phyloP scores from a whole-genome alignment of 2,113 vertebrate species.

The Bos javanicus region DNA sequence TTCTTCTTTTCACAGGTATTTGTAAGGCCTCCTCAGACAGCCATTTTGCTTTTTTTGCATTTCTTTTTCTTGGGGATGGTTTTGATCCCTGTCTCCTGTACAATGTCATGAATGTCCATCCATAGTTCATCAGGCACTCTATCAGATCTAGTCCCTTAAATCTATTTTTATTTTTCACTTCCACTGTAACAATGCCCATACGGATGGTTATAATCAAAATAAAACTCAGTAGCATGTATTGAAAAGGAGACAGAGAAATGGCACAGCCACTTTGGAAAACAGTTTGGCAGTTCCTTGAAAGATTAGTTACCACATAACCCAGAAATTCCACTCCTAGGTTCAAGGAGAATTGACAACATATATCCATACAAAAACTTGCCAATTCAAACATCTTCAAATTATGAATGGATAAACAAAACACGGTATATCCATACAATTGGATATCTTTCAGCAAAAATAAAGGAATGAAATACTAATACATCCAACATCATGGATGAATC shows the following conservation, averaged over 20 bases:
- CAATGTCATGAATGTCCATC: neutral
- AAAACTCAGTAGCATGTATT: neutral
- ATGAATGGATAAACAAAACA: neutral
- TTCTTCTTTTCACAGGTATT: neutral
- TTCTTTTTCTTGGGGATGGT: neutral
- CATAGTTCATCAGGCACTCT: neutral
- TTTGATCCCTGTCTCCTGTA: neutral
- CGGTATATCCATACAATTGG: neutral
- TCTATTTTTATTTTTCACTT: neutral
- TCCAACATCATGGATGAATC: neutral
- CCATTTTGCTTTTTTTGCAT: neutral
- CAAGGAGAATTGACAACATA: neutral
- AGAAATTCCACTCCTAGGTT: neutral
- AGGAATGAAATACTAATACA: neutral
- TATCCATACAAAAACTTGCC: neutral
- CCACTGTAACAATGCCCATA: neutral
- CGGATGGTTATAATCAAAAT: neutral
- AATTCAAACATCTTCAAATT: neutral
- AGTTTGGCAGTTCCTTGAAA: neutral
- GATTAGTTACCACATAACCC: neutral
- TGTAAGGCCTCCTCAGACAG: neutral
- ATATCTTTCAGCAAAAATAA: constrained; percentile 16
- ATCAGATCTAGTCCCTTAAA: neutral
- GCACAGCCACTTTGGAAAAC: neutral
- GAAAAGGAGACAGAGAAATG: neutral